Percentiles rank a stretch among this genome's conserved stretches.
phyloP scores from a whole-genome alignment of 2,888 invertebrate species.

The Protodeltote pygarga region DNA sequence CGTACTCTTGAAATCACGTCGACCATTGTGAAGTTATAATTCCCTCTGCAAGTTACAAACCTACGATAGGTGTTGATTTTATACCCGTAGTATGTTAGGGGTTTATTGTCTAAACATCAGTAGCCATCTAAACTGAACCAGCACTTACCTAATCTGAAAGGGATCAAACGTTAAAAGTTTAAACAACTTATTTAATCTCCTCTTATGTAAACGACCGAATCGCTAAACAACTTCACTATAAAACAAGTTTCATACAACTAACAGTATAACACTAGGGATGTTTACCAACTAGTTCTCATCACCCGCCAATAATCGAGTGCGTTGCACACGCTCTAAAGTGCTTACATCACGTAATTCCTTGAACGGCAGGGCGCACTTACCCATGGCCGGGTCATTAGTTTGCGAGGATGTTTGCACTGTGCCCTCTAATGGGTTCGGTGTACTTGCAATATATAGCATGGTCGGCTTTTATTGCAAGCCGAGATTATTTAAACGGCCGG shows the following conservation, averaged over 20 bases:
- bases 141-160: conserved; percentile 17
- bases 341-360: conserved; percentile 23
- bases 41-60: no score
- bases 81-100: no score
- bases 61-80: no score
- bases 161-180: conserved; percentile 38
- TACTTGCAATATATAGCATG: conserved; percentile 70
- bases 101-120: no score
- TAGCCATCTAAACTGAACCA: conserved; percentile 20
- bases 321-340: conserved; percentile 19
- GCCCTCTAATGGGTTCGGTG: conserved; percentile 60
- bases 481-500: conserved; percentile 75
- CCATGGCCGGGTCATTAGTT: conserved; percentile 60
- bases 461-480: conserved; percentile 68
- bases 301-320: conserved; percentile 31
- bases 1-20: no score
- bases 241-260: conserved; percentile 18
- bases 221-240: conserved; percentile 7
- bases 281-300: conserved; percentile 26
- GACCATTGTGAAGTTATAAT: no score
- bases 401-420: conserved; percentile 62
- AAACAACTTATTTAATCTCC: conserved; percentile 34
- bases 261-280: conserved; percentile 10
- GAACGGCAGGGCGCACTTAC: conserved; percentile 36
- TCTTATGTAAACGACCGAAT: conserved; percentile 11